Evolutionary conservation across 2,113 vertebrate species (phyloP).

Genomic region (Chaenocephalus aceratus): DNA sequence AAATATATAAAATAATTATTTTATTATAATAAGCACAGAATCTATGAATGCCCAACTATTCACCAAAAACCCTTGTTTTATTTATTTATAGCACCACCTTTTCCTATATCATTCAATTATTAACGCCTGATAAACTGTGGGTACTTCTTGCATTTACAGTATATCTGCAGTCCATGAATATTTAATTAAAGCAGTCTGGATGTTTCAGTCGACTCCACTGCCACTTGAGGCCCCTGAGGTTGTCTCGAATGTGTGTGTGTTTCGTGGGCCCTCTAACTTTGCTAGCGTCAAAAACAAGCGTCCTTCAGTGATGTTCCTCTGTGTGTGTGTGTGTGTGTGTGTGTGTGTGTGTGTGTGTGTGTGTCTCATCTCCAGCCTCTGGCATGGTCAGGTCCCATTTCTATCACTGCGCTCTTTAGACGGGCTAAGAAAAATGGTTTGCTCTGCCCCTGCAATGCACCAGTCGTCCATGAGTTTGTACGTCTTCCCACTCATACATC

Average conservation of each 20-base stretch:
- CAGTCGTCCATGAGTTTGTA: constrained; percentile 21
- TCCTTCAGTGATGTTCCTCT: constrained; percentile 63
- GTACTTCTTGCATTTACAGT: background rate
- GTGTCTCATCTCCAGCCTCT: constrained; percentile 61
- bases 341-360: no score
- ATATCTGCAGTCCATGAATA: background rate
- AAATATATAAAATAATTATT: background rate
- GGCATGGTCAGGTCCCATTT: constrained; percentile 76
- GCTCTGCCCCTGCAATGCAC: constrained; percentile 54
- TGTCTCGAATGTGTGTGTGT: constrained; percentile 44
- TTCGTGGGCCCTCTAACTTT: constrained; percentile 59
- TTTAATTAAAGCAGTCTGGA: constrained; percentile 22
- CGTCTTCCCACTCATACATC: background rate
- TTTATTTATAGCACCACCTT: background rate
- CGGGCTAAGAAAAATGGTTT: constrained; percentile 37
- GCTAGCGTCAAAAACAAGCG: constrained; percentile 59
- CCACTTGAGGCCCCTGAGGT: constrained; percentile 39
- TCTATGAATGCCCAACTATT: no score
- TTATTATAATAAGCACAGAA: background rate
- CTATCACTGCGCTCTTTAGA: constrained; percentile 65
- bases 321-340: constrained; percentile 32
- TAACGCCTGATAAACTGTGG: background rate
- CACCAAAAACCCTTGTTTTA: background rate
- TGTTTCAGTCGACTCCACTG: constrained; percentile 24
- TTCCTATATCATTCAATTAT: background rate